Evolutionary conservation across 2,113 vertebrate genomes (phyloP).

Genomic region (Lonchura striata): DNA sequence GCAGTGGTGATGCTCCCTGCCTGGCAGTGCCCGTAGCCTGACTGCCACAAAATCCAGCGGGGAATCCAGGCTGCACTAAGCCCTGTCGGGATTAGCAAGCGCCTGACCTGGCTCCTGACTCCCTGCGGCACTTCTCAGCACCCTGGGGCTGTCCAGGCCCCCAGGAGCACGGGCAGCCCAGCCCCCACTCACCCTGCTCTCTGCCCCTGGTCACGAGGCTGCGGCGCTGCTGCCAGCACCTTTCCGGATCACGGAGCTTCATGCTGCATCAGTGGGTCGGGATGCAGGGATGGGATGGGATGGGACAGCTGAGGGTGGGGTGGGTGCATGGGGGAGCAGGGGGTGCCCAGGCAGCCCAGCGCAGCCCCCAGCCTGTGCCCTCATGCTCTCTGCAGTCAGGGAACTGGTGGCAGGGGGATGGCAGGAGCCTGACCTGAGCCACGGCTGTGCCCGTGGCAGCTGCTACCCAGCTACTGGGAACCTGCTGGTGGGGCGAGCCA

Average conservation of each 20-base stretch:
- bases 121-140: accelerated
- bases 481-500: constrained; percentile 71
- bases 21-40: neutral
- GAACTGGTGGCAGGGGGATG: constrained; percentile 10
- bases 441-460: constrained; percentile 80
- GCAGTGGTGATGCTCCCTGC: neutral
- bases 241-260: constrained; percentile 27
- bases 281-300: neutral
- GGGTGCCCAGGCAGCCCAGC: accelerated
- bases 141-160: neutral
- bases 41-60: neutral
- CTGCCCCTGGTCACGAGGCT: neutral
- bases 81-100: neutral
- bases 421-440: constrained; percentile 74
- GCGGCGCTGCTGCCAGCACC: neutral
- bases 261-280: constrained; percentile 9
- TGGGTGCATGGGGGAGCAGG: neutral
- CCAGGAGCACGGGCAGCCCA: neutral
- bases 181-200: neutral
- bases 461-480: constrained; percentile 72
- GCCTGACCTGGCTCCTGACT: neutral
- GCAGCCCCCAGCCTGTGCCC: neutral
- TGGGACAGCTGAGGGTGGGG: neutral
- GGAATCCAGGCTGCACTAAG: neutral
- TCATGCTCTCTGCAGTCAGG: neutral